These are phyloP conservation scores for Chrysochloris asiatica DNA, from an alignment of 2,113 vertebrate genomes.

Conservation along the genomic window DNA sequence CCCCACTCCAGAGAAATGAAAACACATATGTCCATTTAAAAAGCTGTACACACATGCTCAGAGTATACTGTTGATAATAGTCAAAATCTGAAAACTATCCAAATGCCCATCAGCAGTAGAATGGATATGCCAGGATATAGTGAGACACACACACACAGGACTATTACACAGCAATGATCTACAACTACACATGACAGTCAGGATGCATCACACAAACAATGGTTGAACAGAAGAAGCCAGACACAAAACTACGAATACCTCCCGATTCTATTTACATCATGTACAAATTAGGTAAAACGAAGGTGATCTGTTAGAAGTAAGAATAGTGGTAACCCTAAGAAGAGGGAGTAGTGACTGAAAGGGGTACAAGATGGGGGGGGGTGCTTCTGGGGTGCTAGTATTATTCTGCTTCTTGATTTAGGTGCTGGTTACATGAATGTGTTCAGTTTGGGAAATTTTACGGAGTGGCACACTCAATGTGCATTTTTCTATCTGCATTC, in stretches of 20 bases:
- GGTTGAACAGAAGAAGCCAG: constrained; percentile 11
- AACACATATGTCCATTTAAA: too few species aligned
- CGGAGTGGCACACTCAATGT: background rate
- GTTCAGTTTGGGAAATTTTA: constrained; percentile 40
- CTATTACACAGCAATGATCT: constrained; percentile 54
- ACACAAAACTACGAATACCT: background rate
- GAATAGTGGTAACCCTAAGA: background rate
- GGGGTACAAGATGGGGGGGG: background rate
- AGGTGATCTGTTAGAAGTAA: constrained; percentile 23
- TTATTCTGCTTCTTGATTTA: constrained; percentile 42
- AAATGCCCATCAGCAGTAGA: constrained; percentile 20
- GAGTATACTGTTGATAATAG: constrained; percentile 7
- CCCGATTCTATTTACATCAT: background rate
- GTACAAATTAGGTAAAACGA: constrained; percentile 15
- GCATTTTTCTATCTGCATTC: background rate
- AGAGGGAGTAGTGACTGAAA: background rate
- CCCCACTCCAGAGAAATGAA: constrained; percentile 2
- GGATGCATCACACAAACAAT: background rate
- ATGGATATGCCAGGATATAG: background rate
- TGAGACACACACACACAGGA: background rate
- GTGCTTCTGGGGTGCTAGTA: background rate
- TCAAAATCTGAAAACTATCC: constrained; percentile 16
- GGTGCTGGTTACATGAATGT: background rate
- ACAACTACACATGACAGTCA: background rate
- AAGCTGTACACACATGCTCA: too few species aligned